Evolutionary conservation across 2,888 invertebrate species (phyloP), one percentile per base, ranked within the genome.

Genomic region (Geophilus truncorum): DNA sequence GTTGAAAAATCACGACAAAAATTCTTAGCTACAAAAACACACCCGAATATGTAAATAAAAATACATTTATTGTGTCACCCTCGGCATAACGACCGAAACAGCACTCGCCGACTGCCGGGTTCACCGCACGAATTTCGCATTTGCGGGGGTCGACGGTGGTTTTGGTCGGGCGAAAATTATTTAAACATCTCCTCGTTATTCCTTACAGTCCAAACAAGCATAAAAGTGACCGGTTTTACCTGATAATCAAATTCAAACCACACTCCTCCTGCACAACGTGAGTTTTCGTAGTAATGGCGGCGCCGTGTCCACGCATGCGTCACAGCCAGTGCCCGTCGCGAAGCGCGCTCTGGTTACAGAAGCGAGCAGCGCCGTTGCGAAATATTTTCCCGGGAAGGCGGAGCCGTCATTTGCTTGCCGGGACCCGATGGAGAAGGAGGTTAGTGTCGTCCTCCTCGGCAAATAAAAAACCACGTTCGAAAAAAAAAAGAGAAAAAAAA

Each of bases 241-340:
- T 62, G 62, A 62, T 62, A 62, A 62, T 62, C 62, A 62, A 62
- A 62, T 62, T 62, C 62, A 62, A 62, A 62, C 62, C 62, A 62
- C 62, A 62, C 62, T 62, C 62, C 62, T 62, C 23, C 62, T 7
- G 62, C 23, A 23, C 62, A 62, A 62, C 62, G 62, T 62, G 62
- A 23, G 62, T 23, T 62, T 25, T 62, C 62, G 62, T 62, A 62
- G 62, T 62, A 62, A 62, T 62, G 62, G 62, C 62, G 62, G 23
- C 62, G 23, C 15, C 25, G 62, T 10, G 23, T 62, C 25, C 25
- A 12, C 62, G 62, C 62, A 62, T 62, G 62, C 62, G 62, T 62
- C 62, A 9, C 1, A 1, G 62, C 25, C 25, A 15, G 25, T 62
- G 25, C 25, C 62, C 62, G 62, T 23, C 9, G 62, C 25, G 23